phyloP scores from a whole-genome alignment of 37 sponge, comb jelly and placozoan genomes.

The Mnemiopsis leidyi region DNA sequence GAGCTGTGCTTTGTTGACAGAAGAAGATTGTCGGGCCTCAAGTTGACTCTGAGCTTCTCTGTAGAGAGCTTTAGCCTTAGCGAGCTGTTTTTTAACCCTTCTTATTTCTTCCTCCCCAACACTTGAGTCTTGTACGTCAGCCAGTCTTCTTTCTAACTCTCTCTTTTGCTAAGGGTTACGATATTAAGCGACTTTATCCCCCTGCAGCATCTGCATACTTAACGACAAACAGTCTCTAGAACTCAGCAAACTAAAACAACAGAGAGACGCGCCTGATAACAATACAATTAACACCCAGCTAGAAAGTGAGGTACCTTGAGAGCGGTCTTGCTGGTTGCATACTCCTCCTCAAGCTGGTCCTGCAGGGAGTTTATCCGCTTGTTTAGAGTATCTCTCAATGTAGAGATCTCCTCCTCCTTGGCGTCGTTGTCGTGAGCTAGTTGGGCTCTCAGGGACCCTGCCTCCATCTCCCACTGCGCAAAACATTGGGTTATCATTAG shows the following conservation, averaged over 20 bases:
- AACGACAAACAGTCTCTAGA: too few species aligned
- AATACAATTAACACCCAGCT: not conserved
- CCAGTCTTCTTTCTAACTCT: constrained; percentile 5
- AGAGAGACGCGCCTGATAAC: not conserved
- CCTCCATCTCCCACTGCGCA: constrained; percentile 64
- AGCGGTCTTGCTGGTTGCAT: constrained; percentile 82
- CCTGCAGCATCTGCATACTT: too few species aligned
- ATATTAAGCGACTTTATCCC: too few species aligned
- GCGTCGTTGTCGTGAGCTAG: constrained; percentile 75
- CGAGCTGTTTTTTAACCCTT: constrained; percentile 35
- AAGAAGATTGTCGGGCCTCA: not conserved
- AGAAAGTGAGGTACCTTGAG: constrained; percentile 70
- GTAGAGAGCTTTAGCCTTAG: constrained; percentile 32
- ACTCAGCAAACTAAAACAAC: not conserved
- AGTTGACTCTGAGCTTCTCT: constrained; percentile 32
- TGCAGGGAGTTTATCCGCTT: constrained; percentile 78
- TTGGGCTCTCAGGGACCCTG: constrained; percentile 42
- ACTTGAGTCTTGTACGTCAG: constrained; percentile 40
- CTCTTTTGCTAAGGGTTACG: constrained; percentile 59
- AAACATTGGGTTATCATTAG: too few species aligned
- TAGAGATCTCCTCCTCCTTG: constrained; percentile 88
- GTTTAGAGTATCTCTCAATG: constrained; percentile 33
- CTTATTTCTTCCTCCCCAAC: constrained; percentile 56
- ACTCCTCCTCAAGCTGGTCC: constrained; percentile 88
- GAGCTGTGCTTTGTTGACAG: constrained; percentile 14